Evolutionary conservation across 2,113 vertebrate genomes (phyloP), one percentile per base, ranked within the genome.

Genomic region (Lamprotornis superbus): DNA sequence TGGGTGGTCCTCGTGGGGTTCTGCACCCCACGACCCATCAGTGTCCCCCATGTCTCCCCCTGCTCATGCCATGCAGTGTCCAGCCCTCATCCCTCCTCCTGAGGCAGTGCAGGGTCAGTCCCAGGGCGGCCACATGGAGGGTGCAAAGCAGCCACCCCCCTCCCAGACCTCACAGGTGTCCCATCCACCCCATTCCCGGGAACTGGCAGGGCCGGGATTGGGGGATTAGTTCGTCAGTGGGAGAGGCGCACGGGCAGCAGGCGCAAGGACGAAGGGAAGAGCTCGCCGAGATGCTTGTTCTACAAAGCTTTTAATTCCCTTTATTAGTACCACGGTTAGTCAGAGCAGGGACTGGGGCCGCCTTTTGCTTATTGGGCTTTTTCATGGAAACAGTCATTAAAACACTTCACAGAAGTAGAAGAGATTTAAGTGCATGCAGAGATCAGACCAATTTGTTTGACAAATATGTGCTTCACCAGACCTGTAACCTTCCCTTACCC

Each of bases 351-450:
- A 5, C 27, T 16, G 89, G 97, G 96, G 93, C 95, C 88, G 44
- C 86, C 78, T 85, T 59, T 57, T 27, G 50, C 68, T 87, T 55
- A 91, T 93, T 68, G 68, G 82, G 40, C 79, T 93, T 98, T 98
- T 97, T 97, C 98, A 98, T 76, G 97, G 96, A 98, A 98, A 98
- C 96, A 97, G 86, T 98, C 73, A 77, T 97, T 97, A 97, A 98
- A 98, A 98, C 98, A 98, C 98, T 98, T 98, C 98, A 98, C 95
- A 98, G 98, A 98, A 98, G 98, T 98, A 98, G 97, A 89, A 95
- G 83, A 97, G 93, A 92, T 95, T 88, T 78, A 94, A 89, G 95
- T 63, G 95, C 96, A 63, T 92, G 90, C 84, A 76, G 90, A 87
- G 76, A 89, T 89, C 91, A 8, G 80, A 94, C 81, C 89, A 74